Evolutionary conservation across 1,140 invertebrate species (phyloP), one percentile per base, ranked within the genome.

Genomic region (Cydia fagiglandana): DNA sequence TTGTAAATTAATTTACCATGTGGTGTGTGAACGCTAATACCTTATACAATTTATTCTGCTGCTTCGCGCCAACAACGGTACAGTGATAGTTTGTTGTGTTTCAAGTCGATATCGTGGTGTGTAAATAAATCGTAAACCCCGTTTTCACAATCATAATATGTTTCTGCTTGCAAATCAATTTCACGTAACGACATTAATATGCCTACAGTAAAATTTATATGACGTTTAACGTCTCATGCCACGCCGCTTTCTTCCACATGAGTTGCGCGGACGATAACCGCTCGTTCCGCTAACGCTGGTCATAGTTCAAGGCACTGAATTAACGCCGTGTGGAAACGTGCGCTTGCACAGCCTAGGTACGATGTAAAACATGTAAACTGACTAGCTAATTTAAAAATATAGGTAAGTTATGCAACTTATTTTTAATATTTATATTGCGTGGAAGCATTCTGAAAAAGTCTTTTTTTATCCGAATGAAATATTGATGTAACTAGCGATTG

Each of bases 101-200:
- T 83, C 64, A 84, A 89, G 82, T 87, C 84, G 86, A 88, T 90
- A 89, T 89, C 79, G 88, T 88, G 84, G 87, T 90, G 90, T 89
- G 88, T 88, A 91, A 93, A 93, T 93, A 93, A 91, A 91, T 88
- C 90, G 91, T 93, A 93, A 93, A 93, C 91, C 91, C 88, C 85
- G 83, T 93, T 93, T 93, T 91, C 91, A 91, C 89, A 93, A 93
- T 91, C 90, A 90, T 92, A 91, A 93, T 93, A 93, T 91, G 88
- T 93, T 93, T 90, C 90, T 90, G 89, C 85, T 81, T 87, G 91
- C 90, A 93, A 93, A 93, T 93, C 91, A 92, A 93, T 93, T 93
- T 93, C 90, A 91, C 90, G 89, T 91, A 88, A 86, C 87, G 88
- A 93, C 89, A 91, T 92, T 93, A 91, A 93, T 93, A 89, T 89